Conservation (phyloP, 2,113 vertebrate species). For the Orientallactaga bullata region DNA sequence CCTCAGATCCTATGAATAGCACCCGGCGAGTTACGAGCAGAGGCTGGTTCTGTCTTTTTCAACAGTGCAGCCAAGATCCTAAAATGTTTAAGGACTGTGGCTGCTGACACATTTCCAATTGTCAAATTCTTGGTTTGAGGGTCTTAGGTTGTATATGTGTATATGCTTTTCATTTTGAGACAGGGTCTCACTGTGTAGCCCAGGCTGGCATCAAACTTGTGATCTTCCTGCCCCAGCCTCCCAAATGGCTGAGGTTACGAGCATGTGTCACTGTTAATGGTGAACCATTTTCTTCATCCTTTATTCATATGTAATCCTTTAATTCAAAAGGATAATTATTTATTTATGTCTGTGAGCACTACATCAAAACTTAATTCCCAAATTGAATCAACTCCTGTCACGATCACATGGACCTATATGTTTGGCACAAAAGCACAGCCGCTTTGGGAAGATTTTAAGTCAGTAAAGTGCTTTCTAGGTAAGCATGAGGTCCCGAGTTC, state of each 20-base stretch:
- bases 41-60: accelerated
- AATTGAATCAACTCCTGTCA: not conserved
- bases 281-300: not conserved
- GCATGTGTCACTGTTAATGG: not conserved
- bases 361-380: not conserved
- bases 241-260: not conserved
- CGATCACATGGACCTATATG: not conserved
- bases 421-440: not conserved
- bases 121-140: not conserved
- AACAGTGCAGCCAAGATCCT: too few relatives aligned
- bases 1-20: accelerated
- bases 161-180: not conserved
- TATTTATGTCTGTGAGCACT: accelerated
- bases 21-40: accelerated
- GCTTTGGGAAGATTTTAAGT: too few relatives aligned
- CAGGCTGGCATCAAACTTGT: not conserved
- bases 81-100: accelerated
- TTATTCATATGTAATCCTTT: not conserved
- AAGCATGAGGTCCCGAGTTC: too few relatives aligned
- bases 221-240: not conserved
- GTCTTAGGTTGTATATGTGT: not conserved
- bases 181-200: not conserved
- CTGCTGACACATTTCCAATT: not conserved
- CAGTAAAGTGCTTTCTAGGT: too few relatives aligned
- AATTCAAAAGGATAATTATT: not conserved